phyloP scores from a whole-genome alignment of 2,113 vertebrate genomes.

The Mesitornis unicolor region DNA sequence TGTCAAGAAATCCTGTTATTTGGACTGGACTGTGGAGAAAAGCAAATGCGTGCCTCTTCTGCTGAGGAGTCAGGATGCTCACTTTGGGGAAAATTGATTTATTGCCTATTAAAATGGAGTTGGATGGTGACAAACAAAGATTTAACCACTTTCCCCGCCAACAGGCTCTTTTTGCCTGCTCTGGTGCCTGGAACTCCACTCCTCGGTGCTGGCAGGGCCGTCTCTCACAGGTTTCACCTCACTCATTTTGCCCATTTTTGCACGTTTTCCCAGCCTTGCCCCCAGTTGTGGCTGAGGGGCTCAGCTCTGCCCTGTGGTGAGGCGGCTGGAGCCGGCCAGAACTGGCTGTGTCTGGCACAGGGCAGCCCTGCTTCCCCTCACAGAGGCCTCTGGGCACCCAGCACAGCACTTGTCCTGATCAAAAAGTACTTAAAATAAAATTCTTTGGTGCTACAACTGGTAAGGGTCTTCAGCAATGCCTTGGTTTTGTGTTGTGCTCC shows the following conservation, averaged over 20 bases:
- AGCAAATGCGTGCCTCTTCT: neutral
- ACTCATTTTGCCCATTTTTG: rapidly evolving
- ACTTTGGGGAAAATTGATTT: neutral
- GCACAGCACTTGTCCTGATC: rapidly evolving
- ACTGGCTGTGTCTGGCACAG: rapidly evolving
- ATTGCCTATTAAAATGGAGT: too few relatives aligned
- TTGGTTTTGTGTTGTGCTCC: rapidly evolving
- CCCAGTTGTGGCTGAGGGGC: neutral
- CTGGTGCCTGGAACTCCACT: rapidly evolving
- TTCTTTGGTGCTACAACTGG: neutral
- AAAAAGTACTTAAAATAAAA: neutral
- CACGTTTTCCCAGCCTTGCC: rapidly evolving
- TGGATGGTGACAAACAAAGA: neutral
- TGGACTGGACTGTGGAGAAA: neutral
- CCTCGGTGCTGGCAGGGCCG: rapidly evolving
- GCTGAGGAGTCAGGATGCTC: neutral
- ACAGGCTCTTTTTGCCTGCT: rapidly evolving
- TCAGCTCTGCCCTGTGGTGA: neutral
- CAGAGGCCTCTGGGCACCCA: neutral
- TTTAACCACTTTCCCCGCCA: neutral
- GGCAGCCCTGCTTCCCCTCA: neutral
- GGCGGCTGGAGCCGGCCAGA: neutral
- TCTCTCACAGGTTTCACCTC: neutral
- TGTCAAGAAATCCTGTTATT: neutral
- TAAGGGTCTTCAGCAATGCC: neutral